Conservation (phyloP, 2,113 vertebrate species). For the Coturnix japonica region DNA sequence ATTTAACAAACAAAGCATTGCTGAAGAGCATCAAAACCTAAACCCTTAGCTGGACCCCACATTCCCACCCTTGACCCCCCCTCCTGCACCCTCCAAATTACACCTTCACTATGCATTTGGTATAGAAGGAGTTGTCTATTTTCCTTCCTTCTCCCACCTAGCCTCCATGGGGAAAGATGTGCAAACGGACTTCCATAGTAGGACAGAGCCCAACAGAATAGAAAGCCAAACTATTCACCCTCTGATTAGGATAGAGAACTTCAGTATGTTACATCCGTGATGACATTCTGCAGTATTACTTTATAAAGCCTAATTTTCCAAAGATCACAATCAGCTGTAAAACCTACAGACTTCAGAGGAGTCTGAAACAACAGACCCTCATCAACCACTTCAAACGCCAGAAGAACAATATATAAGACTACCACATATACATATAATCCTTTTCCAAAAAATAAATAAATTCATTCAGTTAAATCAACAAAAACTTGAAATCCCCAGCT, state of each 20-base stretch:
- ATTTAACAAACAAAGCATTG: background rate
- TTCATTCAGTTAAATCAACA: background rate
- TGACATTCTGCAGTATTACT: background rate
- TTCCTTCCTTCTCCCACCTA: background rate
- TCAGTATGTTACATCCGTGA: background rate
- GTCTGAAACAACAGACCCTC: background rate
- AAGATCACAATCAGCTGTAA: background rate
- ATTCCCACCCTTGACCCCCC: too few species aligned
- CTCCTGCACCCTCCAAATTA: background rate
- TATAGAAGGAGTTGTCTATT: background rate
- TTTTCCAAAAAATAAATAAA: background rate
- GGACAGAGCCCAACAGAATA: background rate
- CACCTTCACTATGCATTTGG: background rate
- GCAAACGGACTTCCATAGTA: background rate
- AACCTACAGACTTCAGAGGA: background rate
- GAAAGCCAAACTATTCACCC: background rate
- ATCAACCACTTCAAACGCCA: background rate
- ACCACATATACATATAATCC: background rate
- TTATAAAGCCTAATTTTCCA: background rate
- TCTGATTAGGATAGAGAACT: background rate
- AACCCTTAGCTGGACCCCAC: background rate
- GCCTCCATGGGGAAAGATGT: background rate
- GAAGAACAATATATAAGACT: background rate
- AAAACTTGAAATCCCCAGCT: background rate
- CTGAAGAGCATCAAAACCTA: background rate